phyloP scores from a whole-genome alignment of 2,888 invertebrate species.

The Melinaea marsaeus region DNA sequence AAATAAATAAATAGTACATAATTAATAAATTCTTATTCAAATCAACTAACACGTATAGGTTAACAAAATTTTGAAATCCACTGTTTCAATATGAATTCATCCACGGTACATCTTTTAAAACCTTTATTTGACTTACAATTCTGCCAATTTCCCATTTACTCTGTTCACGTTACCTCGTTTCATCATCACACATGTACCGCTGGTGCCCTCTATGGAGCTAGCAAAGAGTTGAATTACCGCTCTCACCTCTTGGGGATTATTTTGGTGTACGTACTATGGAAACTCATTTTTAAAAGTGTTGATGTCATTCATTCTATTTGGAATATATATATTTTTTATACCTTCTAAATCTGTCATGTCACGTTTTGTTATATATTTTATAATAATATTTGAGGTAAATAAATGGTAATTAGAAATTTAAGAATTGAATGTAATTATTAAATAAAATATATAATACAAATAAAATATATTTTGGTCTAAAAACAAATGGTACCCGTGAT shows the following conservation, averaged over 20 bases:
- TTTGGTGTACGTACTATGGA: constrained; percentile 23
- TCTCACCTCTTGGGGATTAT: constrained; percentile 34
- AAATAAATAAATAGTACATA: too few relatives aligned
- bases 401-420: too few relatives aligned
- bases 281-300: constrained; percentile 9
- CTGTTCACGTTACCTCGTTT: constrained; percentile 36
- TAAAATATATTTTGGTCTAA: constrained; percentile 9
- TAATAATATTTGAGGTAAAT: too few relatives aligned
- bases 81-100: background rate
- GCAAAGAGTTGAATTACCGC: constrained; percentile 38
- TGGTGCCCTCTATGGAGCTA: constrained; percentile 30
- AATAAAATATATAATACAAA: background rate
- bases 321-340: too few relatives aligned
- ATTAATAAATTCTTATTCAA: too few relatives aligned
- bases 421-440: too few relatives aligned
- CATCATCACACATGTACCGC: constrained; percentile 40
- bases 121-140: constrained; percentile 30
- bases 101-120: constrained; percentile 19
- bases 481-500: constrained; percentile 26
- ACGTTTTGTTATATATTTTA: too few relatives aligned
- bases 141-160: constrained; percentile 31
- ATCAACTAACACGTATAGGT: too few relatives aligned
- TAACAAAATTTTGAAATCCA: background rate
- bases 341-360: too few relatives aligned
- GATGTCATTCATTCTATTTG: background rate